Percentiles rank a stretch among this genome's conserved stretches.
Conservation (phyloP, 92 coral and sea anemone genomes). For the Metridium senile region DNA sequence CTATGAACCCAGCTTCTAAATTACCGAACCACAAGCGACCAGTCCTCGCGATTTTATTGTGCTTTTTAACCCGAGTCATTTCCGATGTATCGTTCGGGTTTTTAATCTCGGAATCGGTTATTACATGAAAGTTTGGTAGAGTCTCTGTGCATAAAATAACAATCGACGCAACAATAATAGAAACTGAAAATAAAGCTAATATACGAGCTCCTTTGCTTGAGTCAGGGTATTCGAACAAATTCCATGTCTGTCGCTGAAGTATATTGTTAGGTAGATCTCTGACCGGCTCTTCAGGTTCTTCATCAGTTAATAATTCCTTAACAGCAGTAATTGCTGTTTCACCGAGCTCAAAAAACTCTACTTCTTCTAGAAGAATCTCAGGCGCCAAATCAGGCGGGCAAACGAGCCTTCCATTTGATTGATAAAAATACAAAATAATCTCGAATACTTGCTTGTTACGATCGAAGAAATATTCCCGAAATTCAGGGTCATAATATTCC, state of each 20-base stretch:
- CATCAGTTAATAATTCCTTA: slow-evolving; percentile 79
- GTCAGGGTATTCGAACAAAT: slow-evolving; percentile 91
- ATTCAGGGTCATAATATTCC: slow-evolving; percentile 79
- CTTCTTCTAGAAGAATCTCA: slow-evolving; percentile 90
- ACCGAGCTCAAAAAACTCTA: slow-evolving; percentile 95
- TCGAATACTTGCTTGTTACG: slow-evolving; percentile 94
- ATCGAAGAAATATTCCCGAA: slow-evolving; percentile 86
- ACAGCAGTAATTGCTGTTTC: slow-evolving; percentile 88
- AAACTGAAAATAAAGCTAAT: slow-evolving; percentile 84
- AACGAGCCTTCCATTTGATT: slow-evolving; percentile 90
- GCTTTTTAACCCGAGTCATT: slow-evolving; percentile 34
- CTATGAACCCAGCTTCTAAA: slow-evolving; percentile 86
- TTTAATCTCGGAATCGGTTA: slow-evolving; percentile 42
- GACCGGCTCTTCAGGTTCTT: slow-evolving; percentile 60
- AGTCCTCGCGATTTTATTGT: slow-evolving; percentile 54
- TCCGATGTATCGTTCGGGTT: slow-evolving; percentile 69
- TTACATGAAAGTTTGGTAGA: slow-evolving; percentile 67
- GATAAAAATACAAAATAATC: slow-evolving; percentile 90
- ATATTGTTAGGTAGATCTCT: slow-evolving; percentile 57
- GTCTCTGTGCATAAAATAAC: slow-evolving; percentile 91
- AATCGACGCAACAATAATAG: slow-evolving; percentile 89
- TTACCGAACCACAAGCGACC: slow-evolving; percentile 66
- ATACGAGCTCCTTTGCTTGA: slow-evolving; percentile 82
- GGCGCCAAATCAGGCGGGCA: slow-evolving; percentile 96
- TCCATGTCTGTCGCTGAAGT: slow-evolving; percentile 79